Percentiles rank a stretch among this genome's conserved stretches.
phyloP scores from a whole-genome alignment of 2,797 vertebrate species.

The Gambusia yucatana region DNA sequence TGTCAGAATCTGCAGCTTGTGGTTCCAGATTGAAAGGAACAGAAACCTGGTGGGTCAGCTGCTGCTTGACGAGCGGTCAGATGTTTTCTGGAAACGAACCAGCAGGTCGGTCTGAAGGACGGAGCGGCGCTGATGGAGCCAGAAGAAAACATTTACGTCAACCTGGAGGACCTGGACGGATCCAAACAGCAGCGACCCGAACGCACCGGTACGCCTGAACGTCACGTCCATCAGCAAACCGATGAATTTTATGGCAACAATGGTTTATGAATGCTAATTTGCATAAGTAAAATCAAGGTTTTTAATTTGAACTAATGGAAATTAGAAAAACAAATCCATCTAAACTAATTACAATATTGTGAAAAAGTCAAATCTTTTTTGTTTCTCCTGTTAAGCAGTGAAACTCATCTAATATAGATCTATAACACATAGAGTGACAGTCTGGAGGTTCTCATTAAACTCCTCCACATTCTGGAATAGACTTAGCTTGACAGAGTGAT shows the following conservation, averaged over 20 bases:
- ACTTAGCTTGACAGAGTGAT: too few species aligned
- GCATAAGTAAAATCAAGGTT: background rate
- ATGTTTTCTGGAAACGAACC: background rate
- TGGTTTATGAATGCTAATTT: too few species aligned
- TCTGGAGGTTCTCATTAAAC: background rate
- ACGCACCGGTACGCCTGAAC: background rate
- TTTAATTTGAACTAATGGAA: background rate
- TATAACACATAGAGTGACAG: too few species aligned
- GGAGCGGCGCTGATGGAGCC: slow-evolving; percentile 15
- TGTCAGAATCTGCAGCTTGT: background rate
- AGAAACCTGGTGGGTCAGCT: background rate
- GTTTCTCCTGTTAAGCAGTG: too few species aligned
- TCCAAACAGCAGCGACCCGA: too few species aligned
- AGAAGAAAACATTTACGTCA: slow-evolving; percentile 13
- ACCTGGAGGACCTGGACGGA: slow-evolving; percentile 14
- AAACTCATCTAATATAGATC: too few species aligned
- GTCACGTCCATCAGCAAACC: too few species aligned
- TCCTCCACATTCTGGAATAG: too few species aligned
- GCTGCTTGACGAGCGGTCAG: background rate
- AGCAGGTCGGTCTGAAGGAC: background rate
- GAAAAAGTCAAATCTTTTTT: too few species aligned
- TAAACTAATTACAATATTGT: too few species aligned
- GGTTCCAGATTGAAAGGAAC: background rate
- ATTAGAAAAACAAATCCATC: too few species aligned
- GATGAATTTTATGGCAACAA: too few species aligned